phyloP scores from a whole-genome alignment of 2,113 vertebrate genomes.

The Heloderma charlesbogerti region DNA sequence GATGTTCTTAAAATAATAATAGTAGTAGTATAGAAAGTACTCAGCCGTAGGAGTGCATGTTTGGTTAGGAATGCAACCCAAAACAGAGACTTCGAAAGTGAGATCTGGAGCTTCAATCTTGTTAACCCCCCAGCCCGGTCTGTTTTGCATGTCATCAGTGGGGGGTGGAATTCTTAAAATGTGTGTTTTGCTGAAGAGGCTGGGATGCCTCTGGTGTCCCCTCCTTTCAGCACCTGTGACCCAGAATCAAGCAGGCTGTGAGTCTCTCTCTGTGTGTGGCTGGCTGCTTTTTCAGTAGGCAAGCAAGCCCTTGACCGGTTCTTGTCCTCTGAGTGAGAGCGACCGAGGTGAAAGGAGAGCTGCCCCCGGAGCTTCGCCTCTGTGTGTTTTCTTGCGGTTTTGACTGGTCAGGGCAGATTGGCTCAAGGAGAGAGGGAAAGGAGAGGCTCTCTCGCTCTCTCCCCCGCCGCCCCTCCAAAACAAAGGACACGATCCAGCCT shows the following conservation, averaged over 20 bases:
- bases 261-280: not conserved
- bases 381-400: not conserved
- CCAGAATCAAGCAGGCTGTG: not conserved
- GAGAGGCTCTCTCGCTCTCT: too few relatives aligned
- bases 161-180: not conserved
- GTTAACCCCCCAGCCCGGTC: not conserved
- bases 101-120: not conserved
- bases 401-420: not conserved
- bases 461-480: too few relatives aligned
- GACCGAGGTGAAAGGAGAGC: not conserved
- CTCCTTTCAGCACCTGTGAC: not conserved
- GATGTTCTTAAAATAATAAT: not conserved
- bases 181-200: not conserved
- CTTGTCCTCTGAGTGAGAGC: not conserved
- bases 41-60: not conserved
- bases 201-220: not conserved
- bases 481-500: not conserved
- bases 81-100: not conserved
- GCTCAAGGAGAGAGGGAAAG: not conserved
- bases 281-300: not conserved
- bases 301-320: too few relatives aligned
- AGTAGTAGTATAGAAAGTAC: too few relatives aligned
- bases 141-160: not conserved
- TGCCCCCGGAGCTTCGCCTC: not conserved
- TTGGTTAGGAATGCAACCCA: not conserved